Evolutionary conservation across 1,140 invertebrate genomes (phyloP).

Genomic region (Calephelis virginiensis): DNA sequence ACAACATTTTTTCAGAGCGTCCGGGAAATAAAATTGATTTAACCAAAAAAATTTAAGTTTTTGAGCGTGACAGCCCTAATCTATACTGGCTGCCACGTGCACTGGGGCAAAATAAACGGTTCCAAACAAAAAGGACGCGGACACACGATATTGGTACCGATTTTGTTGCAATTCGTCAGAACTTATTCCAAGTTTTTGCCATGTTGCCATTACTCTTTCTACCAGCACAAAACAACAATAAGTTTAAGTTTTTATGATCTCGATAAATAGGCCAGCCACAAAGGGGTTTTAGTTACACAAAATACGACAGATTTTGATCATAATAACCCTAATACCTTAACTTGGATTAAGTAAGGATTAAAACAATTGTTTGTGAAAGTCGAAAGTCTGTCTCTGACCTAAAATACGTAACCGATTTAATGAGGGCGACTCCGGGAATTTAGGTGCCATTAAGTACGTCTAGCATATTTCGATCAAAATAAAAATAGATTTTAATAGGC

Average conservation of each 20-base stretch:
- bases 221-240: no score
- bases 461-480: background rate
- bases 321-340: background rate
- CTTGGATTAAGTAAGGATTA: background rate
- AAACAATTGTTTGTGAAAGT: background rate
- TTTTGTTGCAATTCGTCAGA: background rate
- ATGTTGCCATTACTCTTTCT: no score
- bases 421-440: background rate
- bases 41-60: no score
- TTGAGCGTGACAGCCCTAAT: background rate
- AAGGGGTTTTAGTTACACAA: no score
- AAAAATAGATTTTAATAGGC: background rate
- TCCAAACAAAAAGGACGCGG: conserved; percentile 19
- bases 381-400: background rate
- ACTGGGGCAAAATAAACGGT: conserved; percentile 37
- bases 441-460: conserved; percentile 1
- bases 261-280: no score
- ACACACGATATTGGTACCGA: conserved; percentile 1
- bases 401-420: conserved; percentile 4
- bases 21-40: no score
- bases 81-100: conserved; percentile 33
- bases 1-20: no score
- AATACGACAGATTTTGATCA: no score
- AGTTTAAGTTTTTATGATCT: no score
- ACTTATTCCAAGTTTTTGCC: no score